These are phyloP conservation scores for Pararge aegeria DNA, from an alignment of 1,140 invertebrate genomes.

Conservation along the genomic window DNA sequence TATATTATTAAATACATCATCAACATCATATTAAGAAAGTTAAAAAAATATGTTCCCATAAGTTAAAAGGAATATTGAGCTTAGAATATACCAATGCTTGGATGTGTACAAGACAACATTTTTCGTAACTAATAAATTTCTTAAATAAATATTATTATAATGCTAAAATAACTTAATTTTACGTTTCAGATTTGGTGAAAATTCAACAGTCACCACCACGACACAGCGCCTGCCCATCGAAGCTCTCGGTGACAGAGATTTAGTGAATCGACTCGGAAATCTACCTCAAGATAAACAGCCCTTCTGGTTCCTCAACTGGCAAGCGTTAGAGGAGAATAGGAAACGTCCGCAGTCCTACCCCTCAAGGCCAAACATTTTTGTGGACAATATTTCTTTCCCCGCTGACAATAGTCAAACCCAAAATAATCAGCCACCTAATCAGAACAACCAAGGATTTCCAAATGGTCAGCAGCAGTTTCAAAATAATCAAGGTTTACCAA, in stretches of 20 bases:
- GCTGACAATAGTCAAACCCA: not conserved
- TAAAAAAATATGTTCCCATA: no score
- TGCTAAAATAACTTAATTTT: no score
- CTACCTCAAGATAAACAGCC: constrained; percentile 74
- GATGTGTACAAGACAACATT: no score
- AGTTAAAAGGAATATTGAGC: no score
- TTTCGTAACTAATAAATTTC: no score
- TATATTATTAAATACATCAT: no score
- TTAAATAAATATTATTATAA: no score
- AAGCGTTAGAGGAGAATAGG: constrained; percentile 44
- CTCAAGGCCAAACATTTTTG: constrained; percentile 36
- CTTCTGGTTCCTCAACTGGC: constrained; percentile 77
- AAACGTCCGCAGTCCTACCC: constrained; percentile 41
- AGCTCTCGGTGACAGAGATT: constrained; percentile 68
- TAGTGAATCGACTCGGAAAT: constrained; percentile 62
- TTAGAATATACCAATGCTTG: no score
- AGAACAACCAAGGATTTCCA: not conserved
- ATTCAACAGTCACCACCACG: constrained; percentile 22
- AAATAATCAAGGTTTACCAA: not conserved
- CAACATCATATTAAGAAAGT: no score
- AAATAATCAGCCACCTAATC: not conserved
- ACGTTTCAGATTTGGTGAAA: constrained; percentile 53
- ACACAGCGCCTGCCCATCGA: constrained; percentile 54
- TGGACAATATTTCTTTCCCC: not conserved
- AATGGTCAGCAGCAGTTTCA: not conserved